A percentile compares a stretch with the other conserved stretches of the same genome.
phyloP scores from a whole-genome alignment of 1,140 invertebrate genomes.

The Pseudomyrmex flavicornis region DNA sequence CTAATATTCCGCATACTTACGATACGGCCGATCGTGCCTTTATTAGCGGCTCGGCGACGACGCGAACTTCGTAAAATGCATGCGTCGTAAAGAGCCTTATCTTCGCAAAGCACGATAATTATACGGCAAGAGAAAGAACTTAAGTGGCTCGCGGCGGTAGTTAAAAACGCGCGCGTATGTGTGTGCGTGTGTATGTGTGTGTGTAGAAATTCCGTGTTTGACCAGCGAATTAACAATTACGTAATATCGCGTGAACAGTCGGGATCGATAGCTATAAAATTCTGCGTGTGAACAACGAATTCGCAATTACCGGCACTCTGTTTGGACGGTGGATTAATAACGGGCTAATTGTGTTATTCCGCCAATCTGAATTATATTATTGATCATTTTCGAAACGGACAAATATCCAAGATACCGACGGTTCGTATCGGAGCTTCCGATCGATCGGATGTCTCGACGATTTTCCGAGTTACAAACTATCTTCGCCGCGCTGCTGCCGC shows the following conservation, averaged over 20 bases:
- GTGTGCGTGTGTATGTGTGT: background rate
- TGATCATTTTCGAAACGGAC: background rate
- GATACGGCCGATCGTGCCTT: constrained; percentile 36
- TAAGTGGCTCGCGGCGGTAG: constrained; percentile 14
- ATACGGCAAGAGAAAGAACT: constrained; percentile 39
- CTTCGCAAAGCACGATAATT: constrained; percentile 42
- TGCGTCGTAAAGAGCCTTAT: constrained; percentile 46
- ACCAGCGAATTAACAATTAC: constrained; percentile 22
- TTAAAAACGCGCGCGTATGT: background rate
- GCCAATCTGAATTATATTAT: constrained; percentile 5
- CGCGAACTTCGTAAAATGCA: constrained; percentile 38
- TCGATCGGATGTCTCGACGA: background rate
- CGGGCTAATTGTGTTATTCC: background rate
- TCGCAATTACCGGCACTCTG: background rate
- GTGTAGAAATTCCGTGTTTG: constrained; percentile 15
- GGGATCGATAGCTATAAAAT: background rate
- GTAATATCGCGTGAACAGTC: background rate
- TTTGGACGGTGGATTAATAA: constrained; percentile 27
- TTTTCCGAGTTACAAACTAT: background rate
- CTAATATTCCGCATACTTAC: constrained; percentile 50
- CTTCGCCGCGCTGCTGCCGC: too few species aligned
- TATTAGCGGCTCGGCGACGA: constrained; percentile 49
- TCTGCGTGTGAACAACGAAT: background rate
- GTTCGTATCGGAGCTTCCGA: background rate
- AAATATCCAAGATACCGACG: background rate